phyloP scores from a whole-genome alignment of 2,113 vertebrate genomes.

The Engraulis encrasicolus region DNA sequence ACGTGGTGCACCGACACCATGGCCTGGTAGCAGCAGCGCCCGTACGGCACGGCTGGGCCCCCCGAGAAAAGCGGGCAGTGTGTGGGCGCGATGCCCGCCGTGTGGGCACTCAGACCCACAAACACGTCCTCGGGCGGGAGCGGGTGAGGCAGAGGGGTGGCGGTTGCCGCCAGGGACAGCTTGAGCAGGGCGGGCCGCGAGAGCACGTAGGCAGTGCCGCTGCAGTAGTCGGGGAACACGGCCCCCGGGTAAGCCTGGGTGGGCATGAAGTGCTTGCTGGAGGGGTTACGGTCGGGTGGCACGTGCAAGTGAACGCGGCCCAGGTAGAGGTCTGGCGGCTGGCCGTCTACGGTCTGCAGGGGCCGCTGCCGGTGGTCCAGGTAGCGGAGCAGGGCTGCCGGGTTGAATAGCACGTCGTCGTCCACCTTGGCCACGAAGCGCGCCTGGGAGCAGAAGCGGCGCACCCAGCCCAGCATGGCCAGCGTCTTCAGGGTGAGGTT shows the following conservation, averaged over 20 bases:
- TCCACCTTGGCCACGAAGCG: slow-evolving; percentile 87
- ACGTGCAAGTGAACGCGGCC: slow-evolving; percentile 83
- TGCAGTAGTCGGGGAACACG: slow-evolving; percentile 86
- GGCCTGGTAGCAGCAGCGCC: slow-evolving; percentile 84
- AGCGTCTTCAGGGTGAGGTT: slow-evolving; percentile 90
- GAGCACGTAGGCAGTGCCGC: slow-evolving; percentile 83
- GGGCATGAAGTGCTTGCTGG: slow-evolving; percentile 75
- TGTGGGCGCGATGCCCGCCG: slow-evolving; percentile 77
- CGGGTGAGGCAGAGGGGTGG: slow-evolving; percentile 57
- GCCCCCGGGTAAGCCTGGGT: slow-evolving; percentile 68
- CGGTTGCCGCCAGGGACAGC: slow-evolving; percentile 72
- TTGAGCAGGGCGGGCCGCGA: slow-evolving; percentile 78
- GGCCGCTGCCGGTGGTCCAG: slow-evolving; percentile 62
- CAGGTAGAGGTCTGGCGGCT: slow-evolving; percentile 78
- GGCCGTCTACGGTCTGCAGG: slow-evolving; percentile 46
- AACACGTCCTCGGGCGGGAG: slow-evolving; percentile 85
- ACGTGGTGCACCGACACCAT: slow-evolving; percentile 82
- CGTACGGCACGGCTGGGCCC: slow-evolving; percentile 72
- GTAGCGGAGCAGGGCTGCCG: slow-evolving; percentile 72
- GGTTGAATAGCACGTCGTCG: slow-evolving; percentile 89
- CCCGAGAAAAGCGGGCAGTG: slow-evolving; percentile 82
- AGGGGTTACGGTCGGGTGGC: slow-evolving; percentile 68
- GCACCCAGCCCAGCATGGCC: slow-evolving; percentile 79
- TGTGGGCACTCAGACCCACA: slow-evolving; percentile 80
- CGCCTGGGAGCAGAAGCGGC: slow-evolving; percentile 76